phyloP scores from a whole-genome alignment of 1,140 invertebrate genomes.

The Lepidurus couesii region DNA sequence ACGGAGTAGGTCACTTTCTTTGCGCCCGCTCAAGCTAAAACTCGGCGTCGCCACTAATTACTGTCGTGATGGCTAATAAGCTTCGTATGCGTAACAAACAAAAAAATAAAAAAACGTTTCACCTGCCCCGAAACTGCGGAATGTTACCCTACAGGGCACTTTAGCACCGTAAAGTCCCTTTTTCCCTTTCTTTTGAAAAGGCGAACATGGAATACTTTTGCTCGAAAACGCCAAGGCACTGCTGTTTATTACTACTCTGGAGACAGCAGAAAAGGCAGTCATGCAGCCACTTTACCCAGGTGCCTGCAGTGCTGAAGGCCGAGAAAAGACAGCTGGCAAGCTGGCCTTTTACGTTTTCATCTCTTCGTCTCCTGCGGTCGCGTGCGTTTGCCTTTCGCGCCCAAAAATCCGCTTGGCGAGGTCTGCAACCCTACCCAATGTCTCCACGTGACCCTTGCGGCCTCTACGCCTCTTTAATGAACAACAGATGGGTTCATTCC shows the following conservation, averaged over 20 bases:
- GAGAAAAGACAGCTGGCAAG: conserved; percentile 9
- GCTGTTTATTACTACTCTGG: background rate
- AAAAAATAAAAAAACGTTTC: background rate
- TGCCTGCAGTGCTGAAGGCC: background rate
- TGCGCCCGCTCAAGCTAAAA: background rate
- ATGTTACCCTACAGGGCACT: background rate
- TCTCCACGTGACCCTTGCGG: background rate
- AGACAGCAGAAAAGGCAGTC: conserved; percentile 8
- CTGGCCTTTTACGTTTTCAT: background rate
- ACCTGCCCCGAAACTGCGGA: background rate
- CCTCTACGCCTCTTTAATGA: background rate
- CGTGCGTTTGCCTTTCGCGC: conserved; percentile 2
- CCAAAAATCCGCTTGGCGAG: background rate
- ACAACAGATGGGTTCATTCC: conserved; percentile 13
- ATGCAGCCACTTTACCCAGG: background rate
- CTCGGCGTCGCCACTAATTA: background rate
- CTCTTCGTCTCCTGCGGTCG: background rate
- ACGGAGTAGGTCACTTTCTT: background rate
- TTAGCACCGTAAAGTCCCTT: background rate
- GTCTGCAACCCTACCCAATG: background rate
- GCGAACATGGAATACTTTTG: background rate
- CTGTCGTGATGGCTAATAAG: background rate
- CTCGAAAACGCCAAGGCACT: background rate
- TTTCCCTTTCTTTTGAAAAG: background rate
- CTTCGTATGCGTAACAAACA: background rate